A percentile compares a stretch with the other conserved stretches of the same genome.
These are phyloP conservation scores for Decapterus maruadsi DNA, from an alignment of 2,797 vertebrate species.

Conservation along the genomic window DNA sequence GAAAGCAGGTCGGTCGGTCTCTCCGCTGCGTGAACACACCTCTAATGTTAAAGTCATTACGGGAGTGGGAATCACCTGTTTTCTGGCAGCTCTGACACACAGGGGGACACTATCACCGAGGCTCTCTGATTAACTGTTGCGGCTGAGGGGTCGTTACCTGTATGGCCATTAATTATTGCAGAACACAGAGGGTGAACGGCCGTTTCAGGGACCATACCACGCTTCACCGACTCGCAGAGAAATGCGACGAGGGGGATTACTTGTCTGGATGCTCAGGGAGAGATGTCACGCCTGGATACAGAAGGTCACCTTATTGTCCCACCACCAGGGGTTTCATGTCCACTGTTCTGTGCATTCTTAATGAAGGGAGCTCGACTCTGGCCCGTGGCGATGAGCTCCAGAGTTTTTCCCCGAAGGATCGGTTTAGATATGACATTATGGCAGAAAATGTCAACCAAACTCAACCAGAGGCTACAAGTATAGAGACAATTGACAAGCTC, in stretches of 20 bases:
- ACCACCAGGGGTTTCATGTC: conserved; percentile 41
- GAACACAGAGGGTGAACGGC: conserved; percentile 48
- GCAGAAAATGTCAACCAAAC: conserved; percentile 74
- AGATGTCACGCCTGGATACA: conserved; percentile 46
- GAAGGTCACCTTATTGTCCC: conserved; percentile 63
- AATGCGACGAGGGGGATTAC: conserved; percentile 51
- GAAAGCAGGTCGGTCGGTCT: conserved; percentile 23
- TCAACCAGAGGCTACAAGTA: conserved; percentile 52
- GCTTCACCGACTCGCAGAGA: conserved; percentile 18
- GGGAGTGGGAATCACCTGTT: conserved; percentile 33
- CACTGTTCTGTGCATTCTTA: conserved; percentile 57
- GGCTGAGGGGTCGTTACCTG: conserved; percentile 52
- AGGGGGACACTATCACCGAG: conserved; percentile 5
- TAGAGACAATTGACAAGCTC: conserved; percentile 31
- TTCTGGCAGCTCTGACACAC: conserved; percentile 43
- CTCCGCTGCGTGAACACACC: conserved; percentile 25
- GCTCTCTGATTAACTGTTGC: conserved; percentile 37
- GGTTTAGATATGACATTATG: conserved; percentile 67
- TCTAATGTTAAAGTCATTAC: conserved; percentile 51
- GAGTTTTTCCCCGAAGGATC: conserved; percentile 38
- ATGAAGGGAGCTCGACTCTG: conserved; percentile 46
- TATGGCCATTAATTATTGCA: conserved; percentile 47
- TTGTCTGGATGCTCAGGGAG: conserved; percentile 53
- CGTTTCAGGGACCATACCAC: conserved; percentile 30
- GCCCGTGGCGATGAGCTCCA: conserved; percentile 42